These are phyloP conservation scores for Brachionus rubens DNA, from an alignment of 1,140 invertebrate species.

Conservation along the genomic window DNA sequence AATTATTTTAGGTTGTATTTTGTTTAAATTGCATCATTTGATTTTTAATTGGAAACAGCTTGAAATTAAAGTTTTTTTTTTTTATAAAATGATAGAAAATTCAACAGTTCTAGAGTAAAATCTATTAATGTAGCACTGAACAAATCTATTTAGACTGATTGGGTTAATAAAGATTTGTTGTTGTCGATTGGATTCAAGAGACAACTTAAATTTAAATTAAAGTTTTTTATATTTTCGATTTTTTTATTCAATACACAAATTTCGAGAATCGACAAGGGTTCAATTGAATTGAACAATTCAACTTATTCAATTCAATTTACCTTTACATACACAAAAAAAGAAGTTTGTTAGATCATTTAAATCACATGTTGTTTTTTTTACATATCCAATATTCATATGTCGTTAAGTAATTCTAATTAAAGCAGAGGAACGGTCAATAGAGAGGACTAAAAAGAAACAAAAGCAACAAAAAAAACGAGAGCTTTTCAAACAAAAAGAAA, in stretches of 20 bases:
- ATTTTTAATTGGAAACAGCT: neutral
- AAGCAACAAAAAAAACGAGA: neutral
- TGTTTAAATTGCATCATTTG: slow-evolving; percentile 2
- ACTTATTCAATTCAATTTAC: neutral
- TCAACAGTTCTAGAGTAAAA: no score
- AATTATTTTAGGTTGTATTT: neutral
- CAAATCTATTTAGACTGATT: slow-evolving; percentile 2
- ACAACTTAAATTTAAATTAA: slow-evolving; percentile 30
- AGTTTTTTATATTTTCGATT: neutral
- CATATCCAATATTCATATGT: neutral
- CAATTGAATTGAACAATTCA: slow-evolving; percentile 1
- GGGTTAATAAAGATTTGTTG: no score
- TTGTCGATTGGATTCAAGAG: no score
- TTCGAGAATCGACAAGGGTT: slow-evolving; percentile 20
- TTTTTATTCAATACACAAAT: neutral
- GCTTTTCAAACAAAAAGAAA: slow-evolving; percentile 31
- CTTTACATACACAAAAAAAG: no score
- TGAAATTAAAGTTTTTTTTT: neutral
- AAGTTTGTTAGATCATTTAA: no score
- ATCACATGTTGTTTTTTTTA: slow-evolving; percentile 31
- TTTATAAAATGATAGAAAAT: no score
- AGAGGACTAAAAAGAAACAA: no score
- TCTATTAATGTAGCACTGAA: neutral
- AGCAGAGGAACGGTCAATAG: slow-evolving; percentile 11
- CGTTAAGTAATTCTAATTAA: slow-evolving; percentile 40